Conservation (phyloP, 2,113 vertebrate genomes). For the Corydoras sp. region DNA sequence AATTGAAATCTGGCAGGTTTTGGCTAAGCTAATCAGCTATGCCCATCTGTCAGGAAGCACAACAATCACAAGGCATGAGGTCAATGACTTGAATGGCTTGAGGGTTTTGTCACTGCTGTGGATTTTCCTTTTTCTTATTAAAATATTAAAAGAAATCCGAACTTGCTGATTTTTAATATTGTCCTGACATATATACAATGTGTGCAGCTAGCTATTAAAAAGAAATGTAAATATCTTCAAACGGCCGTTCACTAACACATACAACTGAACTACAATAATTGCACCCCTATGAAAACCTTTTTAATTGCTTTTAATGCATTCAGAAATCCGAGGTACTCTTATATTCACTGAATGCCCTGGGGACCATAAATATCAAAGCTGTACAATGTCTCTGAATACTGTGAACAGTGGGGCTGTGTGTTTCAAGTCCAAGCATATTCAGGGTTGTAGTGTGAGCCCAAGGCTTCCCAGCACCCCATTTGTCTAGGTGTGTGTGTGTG, state of each 20-base stretch:
- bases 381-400: background rate
- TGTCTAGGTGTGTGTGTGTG: conserved; percentile 4
- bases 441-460: background rate
- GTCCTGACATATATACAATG: too few species aligned
- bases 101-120: too few species aligned
- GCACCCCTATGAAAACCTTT: background rate
- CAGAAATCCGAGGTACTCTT: background rate
- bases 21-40: too few species aligned
- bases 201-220: too few species aligned
- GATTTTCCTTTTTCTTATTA: too few species aligned
- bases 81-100: too few species aligned
- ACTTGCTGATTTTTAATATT: too few species aligned
- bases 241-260: background rate
- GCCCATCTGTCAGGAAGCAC: too few species aligned
- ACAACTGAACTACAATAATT: background rate
- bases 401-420: background rate
- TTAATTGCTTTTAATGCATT: background rate
- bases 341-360: background rate
- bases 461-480: background rate
- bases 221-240: too few species aligned
- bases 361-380: background rate
- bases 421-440: background rate
- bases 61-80: too few species aligned
- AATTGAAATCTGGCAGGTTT: too few species aligned
- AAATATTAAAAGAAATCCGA: too few species aligned